Evolutionary conservation across 2,888 invertebrate genomes (phyloP), one percentile per base, ranked within the genome.

Genomic region (Drosophila leonis): DNA sequence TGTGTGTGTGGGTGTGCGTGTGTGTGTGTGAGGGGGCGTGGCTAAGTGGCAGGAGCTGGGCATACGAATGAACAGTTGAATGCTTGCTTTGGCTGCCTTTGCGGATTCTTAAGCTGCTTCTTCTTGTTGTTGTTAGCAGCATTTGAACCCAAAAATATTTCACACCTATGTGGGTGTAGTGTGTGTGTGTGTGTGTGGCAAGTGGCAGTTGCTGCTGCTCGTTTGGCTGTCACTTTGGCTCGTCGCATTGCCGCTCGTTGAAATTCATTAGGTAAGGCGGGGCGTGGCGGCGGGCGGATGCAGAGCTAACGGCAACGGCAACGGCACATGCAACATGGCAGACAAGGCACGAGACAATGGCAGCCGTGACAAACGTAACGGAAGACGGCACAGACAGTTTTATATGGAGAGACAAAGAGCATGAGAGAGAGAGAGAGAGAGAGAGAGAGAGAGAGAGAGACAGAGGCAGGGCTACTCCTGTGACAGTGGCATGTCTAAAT

Each of bases 71-170:
- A 64, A 66, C 63, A 75, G 76, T 78, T 60, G 80, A 71, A 72
- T 67, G 72, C 56, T 61, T 49, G 65, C 46, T 65, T 55, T 57
- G 55, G 80, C 66, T 79, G 78, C 70, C 61, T 67, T 64, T 74
- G 66, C 44, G 64, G 51, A 63, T 56, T 72, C 33, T 44, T 48
- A 18, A 49, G 41, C 51, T 33, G 51, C 18, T 63, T 7, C 33
- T 35, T 5, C 31, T 60, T 51, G 31, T 18, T 33, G 33, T 35
- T 35, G 51, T 18, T 37, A 37, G 2, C 39, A 42, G 44, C 62
- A 86, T 66, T 80, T 87, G 75, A 80, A 76, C 87, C 83, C 83
- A 83, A 89, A 87, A 90, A 85, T 88, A 88, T 88, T 85, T 85
- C 82, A 90, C 88, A 85, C 85, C 83, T 80, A 68, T 74, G 20